phyloP scores from a whole-genome alignment of 2,797 vertebrate species.

The Varecia variegata region DNA sequence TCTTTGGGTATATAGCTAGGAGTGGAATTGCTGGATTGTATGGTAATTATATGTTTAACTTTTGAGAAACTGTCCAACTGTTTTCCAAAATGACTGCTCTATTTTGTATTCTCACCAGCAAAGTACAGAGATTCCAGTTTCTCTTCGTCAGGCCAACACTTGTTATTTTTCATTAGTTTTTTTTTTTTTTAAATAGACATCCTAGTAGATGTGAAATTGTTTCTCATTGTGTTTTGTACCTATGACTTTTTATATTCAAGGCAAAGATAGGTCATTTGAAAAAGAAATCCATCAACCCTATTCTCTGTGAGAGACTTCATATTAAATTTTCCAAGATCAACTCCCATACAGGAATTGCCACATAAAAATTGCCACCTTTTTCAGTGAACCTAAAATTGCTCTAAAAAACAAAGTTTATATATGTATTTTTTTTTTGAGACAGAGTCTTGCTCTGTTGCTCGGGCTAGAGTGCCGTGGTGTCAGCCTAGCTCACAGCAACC shows the following conservation, averaged over 20 bases:
- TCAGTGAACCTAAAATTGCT: neutral
- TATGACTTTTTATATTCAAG: neutral
- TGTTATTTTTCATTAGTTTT: neutral
- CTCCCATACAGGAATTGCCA: neutral
- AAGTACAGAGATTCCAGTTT: neutral
- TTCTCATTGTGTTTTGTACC: neutral
- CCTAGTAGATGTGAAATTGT: neutral
- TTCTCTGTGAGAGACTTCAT: neutral
- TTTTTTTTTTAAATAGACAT: neutral
- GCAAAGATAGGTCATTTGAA: neutral
- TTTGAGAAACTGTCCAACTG: neutral
- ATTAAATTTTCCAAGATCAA: neutral
- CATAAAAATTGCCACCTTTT: neutral
- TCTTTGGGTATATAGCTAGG: neutral
- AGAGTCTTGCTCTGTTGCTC: too few relatives aligned
- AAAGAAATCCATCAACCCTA: neutral
- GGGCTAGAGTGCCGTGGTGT: too few relatives aligned
- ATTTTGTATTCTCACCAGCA: neutral
- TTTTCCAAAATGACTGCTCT: neutral
- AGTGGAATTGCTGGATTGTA: neutral
- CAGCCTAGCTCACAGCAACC: neutral
- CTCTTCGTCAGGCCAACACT: neutral
- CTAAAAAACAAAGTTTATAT: neutral
- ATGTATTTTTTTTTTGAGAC: too few relatives aligned
- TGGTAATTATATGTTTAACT: neutral